These are phyloP conservation scores for Leucopsar rothschildi DNA, from an alignment of 2,113 vertebrate species.

Conservation along the genomic window DNA sequence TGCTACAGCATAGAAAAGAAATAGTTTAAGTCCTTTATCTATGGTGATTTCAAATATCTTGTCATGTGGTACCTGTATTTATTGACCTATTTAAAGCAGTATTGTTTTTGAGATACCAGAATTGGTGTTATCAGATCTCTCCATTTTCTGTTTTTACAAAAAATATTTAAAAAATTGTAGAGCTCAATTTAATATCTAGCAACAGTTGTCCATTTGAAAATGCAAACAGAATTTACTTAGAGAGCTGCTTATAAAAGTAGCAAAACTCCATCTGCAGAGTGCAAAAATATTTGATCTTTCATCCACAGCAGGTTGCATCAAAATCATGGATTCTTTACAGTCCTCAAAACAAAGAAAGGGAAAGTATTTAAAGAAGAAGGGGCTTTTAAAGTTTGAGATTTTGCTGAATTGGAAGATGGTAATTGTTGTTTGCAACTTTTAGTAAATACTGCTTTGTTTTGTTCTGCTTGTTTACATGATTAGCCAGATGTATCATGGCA, in stretches of 20 bases:
- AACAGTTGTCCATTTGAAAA: neutral
- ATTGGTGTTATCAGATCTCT: neutral
- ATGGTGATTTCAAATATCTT: neutral
- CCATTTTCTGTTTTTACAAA: neutral
- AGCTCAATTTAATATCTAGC: neutral
- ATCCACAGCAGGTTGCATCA: neutral
- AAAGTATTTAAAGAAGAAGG: neutral
- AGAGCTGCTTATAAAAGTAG: neutral
- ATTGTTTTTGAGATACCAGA: neutral
- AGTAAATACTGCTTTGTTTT: neutral
- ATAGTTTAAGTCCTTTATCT: neutral
- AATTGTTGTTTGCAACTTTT: neutral
- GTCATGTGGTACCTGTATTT: neutral
- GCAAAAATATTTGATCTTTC: neutral
- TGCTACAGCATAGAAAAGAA: neutral
- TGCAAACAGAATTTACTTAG: neutral
- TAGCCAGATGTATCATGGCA: neutral
- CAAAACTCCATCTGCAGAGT: neutral
- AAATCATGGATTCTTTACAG: neutral
- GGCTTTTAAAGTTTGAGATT: neutral
- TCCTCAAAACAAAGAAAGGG: neutral
- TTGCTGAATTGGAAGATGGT: neutral
- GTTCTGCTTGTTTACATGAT: neutral
- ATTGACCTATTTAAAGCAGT: neutral
- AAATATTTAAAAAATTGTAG: neutral